Percentiles rank a stretch among this genome's conserved stretches.
Evolutionary conservation across 2,888 invertebrate species (phyloP).

Genomic region (Nomada ruficornis): DNA sequence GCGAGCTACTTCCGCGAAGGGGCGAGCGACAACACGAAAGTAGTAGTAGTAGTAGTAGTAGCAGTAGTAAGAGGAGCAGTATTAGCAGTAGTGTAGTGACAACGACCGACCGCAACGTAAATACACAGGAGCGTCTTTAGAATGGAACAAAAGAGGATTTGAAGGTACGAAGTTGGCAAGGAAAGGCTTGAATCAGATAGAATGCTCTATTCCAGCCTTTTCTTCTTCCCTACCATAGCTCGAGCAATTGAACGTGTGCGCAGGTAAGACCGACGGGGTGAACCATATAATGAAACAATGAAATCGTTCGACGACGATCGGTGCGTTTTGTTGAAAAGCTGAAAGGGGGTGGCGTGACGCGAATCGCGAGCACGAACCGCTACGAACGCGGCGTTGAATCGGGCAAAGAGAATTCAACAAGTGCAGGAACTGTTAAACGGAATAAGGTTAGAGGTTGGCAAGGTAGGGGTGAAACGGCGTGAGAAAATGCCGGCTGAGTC

Average conservation of each 20-base stretch:
- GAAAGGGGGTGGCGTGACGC: slow-evolving; percentile 23
- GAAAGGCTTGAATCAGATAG: background rate
- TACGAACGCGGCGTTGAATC: slow-evolving; percentile 16
- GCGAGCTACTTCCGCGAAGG: slow-evolving; percentile 24
- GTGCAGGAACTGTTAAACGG: slow-evolving; percentile 45
- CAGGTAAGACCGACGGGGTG: too few species aligned
- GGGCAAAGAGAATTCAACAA: slow-evolving; percentile 57
- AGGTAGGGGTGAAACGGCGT: background rate
- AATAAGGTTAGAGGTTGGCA: slow-evolving; percentile 4
- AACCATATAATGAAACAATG: background rate
- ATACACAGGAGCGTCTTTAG: slow-evolving; percentile 30
- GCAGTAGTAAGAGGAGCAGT: background rate
- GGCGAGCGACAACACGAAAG: background rate
- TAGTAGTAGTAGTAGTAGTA: too few species aligned
- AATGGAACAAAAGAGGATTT: slow-evolving; percentile 1
- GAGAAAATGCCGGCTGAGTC: background rate
- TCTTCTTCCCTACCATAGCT: background rate
- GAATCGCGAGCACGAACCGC: slow-evolving; percentile 24
- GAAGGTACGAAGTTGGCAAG: background rate
- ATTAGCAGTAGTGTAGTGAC: background rate
- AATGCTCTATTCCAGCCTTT: background rate
- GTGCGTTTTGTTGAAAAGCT: slow-evolving; percentile 3
- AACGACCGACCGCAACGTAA: slow-evolving; percentile 41
- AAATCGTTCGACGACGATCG: slow-evolving; percentile 5
- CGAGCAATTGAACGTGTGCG: background rate